phyloP scores from a whole-genome alignment of 37 sponge, comb jelly and placozoan genomes.

The Hormiphora californensis region DNA sequence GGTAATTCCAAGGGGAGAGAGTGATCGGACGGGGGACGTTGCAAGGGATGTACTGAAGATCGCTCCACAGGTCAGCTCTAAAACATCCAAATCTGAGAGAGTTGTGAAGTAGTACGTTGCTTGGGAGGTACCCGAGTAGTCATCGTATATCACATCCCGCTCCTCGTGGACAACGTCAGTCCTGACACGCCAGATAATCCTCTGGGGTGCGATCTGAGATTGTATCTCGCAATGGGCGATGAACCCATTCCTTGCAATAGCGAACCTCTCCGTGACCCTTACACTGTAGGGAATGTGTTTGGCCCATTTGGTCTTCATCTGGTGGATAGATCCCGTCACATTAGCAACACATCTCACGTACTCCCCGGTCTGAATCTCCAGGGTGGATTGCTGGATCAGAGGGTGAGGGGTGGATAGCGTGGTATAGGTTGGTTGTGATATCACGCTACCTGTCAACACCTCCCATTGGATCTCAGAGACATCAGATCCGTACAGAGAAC shows the following conservation, averaged over 20 bases:
- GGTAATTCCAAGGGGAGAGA: constrained; percentile 17
- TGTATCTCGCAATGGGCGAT: neutral
- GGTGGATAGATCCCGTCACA: neutral
- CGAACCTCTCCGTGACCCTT: neutral
- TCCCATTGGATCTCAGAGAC: neutral
- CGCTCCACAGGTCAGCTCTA: neutral
- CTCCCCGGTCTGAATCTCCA: neutral
- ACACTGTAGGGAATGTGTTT: neutral
- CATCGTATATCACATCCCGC: neutral
- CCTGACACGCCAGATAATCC: neutral
- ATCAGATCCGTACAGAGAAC: neutral
- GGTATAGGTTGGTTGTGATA: neutral
- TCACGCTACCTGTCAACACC: neutral
- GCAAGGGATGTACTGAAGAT: neutral
- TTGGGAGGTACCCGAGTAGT: neutral
- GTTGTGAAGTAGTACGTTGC: neutral
- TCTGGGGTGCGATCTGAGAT: neutral
- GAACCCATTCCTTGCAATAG: neutral
- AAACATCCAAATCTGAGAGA: neutral
- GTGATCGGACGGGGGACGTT: neutral
- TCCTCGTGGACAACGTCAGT: neutral
- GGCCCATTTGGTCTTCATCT: neutral
- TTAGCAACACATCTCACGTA: neutral
- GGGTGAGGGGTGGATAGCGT: too few relatives aligned
- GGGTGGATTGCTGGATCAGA: neutral